These are phyloP conservation scores for rabbit (Oryctolagus cuniculus) DNA, from an alignment of 2,113 vertebrate genomes.

Conservation along the genomic window DNA sequence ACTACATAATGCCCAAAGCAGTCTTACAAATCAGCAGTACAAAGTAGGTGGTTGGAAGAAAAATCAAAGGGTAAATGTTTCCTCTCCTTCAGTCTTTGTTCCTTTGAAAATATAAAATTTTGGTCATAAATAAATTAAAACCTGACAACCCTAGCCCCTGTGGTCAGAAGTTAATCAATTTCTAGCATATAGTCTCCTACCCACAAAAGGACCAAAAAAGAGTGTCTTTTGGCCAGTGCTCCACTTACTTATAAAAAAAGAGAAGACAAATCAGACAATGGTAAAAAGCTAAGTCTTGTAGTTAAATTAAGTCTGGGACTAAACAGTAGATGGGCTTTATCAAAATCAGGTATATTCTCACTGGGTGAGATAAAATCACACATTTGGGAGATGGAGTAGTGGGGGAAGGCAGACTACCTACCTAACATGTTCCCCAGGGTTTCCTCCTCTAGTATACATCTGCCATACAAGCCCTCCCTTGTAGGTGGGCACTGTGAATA, in stretches of 20 bases:
- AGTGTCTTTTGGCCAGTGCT: conserved; percentile 18
- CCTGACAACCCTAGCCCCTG: not conserved
- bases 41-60: conserved; percentile 48
- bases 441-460: not conserved
- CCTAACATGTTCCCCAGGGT: not conserved
- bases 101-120: conserved; percentile 55
- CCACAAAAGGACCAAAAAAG: not conserved
- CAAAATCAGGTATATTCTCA: not conserved
- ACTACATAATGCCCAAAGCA: not conserved
- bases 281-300: conserved; percentile 10
- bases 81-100: not conserved
- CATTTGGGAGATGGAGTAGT: not conserved
- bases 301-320: not conserved
- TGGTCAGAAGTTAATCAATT: not conserved
- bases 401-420: not conserved
- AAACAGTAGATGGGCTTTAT: conserved; percentile 21
- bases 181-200: conserved; percentile 33
- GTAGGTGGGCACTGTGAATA: not conserved
- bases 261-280: not conserved
- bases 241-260: conserved; percentile 27
- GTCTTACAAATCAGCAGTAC: conserved; percentile 1
- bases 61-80: not conserved
- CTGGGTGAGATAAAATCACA: conserved; percentile 15
- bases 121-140: not conserved
- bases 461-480: not conserved